These are phyloP conservation scores for Prunella fulvescens DNA, from an alignment of 2,113 vertebrate species.

Conservation along the genomic window DNA sequence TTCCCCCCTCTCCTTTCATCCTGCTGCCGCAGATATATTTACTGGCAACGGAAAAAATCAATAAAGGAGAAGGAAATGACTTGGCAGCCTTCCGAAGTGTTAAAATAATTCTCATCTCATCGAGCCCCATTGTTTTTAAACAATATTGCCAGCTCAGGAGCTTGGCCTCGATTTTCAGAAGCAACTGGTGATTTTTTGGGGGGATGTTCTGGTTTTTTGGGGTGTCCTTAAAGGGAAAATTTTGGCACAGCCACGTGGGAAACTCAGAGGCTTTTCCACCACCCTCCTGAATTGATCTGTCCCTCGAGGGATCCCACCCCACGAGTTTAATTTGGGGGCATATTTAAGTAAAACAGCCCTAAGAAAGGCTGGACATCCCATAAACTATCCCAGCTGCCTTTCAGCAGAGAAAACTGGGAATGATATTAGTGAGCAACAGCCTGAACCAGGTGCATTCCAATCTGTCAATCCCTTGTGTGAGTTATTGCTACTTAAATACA, in stretches of 20 bases:
- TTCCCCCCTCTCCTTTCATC: not conserved
- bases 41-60: constrained; percentile 51
- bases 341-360: not conserved
- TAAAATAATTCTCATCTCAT: constrained; percentile 65
- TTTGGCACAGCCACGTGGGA: not conserved
- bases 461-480: constrained; percentile 27
- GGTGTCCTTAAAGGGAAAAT: not conserved
- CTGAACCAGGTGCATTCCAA: constrained; percentile 48
- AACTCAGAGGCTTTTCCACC: rapidly evolving
- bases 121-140: constrained; percentile 54
- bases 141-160: constrained; percentile 8
- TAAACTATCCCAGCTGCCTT: not conserved
- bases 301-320: not conserved
- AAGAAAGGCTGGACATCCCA: not conserved
- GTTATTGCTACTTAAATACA: constrained; percentile 29
- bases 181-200: not conserved
- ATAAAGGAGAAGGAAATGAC: constrained; percentile 48
- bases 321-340: not conserved
- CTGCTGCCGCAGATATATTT: constrained; percentile 23
- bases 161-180: not conserved
- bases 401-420: constrained; percentile 3
- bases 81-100: constrained; percentile 47
- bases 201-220: not conserved
- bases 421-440: not conserved
- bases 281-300: not conserved